Conservation (phyloP, 2,888 invertebrate genomes). For the Thelaira solivaga region DNA sequence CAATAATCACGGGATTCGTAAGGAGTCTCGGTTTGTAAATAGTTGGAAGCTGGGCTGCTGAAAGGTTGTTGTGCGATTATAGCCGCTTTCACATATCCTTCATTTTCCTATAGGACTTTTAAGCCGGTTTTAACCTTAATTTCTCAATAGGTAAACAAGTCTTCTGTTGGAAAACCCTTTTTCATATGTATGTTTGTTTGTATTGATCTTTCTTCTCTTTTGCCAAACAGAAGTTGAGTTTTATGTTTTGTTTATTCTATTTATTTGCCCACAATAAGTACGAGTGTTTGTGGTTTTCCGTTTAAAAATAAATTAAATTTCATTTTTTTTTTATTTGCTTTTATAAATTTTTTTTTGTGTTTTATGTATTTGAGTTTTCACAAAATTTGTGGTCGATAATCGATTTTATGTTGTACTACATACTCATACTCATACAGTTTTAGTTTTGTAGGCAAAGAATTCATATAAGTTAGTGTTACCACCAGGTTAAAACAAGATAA, state of each 20-base stretch:
- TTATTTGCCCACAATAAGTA: neutral
- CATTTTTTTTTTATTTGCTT: neutral
- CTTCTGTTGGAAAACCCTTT: no score
- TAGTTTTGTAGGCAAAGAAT: constrained; percentile 15
- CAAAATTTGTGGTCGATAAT: constrained; percentile 46
- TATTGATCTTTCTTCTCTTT: neutral
- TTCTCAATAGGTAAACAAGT: no score
- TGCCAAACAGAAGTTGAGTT: neutral
- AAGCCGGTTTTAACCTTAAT: no score
- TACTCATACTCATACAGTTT: no score
- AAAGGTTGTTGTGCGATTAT: no score
- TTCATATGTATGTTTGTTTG: neutral
- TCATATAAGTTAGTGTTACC: no score
- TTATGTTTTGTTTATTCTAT: constrained; percentile 6
- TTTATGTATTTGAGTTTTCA: constrained; percentile 10
- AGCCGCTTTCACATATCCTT: no score
- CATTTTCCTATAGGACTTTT: no score
- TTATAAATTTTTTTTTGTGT: neutral
- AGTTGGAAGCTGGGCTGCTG: no score
- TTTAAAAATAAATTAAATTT: constrained; percentile 25
- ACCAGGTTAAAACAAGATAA: no score
- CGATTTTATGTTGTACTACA: constrained; percentile 25
- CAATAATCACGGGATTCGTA: no score
- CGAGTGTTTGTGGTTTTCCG: constrained; percentile 12
- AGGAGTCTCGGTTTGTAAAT: no score